Percentiles rank a stretch among this genome's conserved stretches.
These are phyloP conservation scores for Clarias platycephalus DNA, from an alignment of 2,797 vertebrate species.

Conservation along the genomic window DNA sequence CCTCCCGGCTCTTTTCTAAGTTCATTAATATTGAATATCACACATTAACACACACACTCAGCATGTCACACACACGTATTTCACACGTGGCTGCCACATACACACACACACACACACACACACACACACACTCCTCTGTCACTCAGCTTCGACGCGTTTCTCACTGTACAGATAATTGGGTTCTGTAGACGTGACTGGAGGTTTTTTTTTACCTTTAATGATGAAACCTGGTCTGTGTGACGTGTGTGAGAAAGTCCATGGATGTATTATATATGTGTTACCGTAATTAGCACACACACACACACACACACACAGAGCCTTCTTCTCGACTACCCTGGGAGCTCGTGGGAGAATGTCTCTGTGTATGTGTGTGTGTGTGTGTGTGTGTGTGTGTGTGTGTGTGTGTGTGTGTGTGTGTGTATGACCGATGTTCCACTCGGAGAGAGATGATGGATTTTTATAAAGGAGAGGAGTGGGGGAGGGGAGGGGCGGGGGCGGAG, in stretches of 20 bases:
- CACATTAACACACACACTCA: background rate
- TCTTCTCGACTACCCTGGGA: background rate
- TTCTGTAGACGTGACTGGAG: background rate
- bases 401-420: conserved; percentile 27
- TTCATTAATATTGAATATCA: conserved; percentile 14
- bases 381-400: conserved; percentile 28
- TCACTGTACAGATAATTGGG: conserved; percentile 29
- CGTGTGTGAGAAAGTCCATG: background rate
- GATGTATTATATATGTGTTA: background rate
- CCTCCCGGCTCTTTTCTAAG: background rate
- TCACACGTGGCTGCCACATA: background rate
- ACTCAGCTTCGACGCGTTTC: conserved; percentile 26
- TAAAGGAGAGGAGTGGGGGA: conserved; percentile 23
- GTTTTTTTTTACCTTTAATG: background rate
- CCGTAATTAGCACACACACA: conserved; percentile 12
- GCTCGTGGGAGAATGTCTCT: conserved; percentile 17
- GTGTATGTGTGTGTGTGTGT: conserved; percentile 23
- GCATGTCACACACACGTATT: background rate
- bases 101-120: background rate
- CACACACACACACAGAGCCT: background rate
- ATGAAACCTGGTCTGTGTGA: background rate
- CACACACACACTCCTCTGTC: conserved; percentile 16
- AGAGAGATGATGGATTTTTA: conserved; percentile 17
- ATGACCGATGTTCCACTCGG: conserved; percentile 31
- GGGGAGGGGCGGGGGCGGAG: conserved; percentile 15